These are phyloP conservation scores for Montipora foliosa DNA, from an alignment of 64 coral and sea anemone genomes.

Conservation along the genomic window DNA sequence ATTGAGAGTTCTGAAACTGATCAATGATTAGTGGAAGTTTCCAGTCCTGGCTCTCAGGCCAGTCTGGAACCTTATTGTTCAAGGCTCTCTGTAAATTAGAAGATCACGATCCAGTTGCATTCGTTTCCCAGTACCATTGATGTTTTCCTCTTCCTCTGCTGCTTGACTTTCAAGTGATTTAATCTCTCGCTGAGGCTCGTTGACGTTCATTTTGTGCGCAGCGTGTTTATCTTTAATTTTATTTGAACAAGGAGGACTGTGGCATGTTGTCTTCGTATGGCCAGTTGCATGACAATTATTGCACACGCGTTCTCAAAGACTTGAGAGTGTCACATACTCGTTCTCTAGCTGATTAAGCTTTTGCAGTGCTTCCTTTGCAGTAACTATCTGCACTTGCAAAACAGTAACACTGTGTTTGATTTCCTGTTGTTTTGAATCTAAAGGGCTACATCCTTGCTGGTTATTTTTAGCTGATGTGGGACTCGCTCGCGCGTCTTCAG, in stretches of 20 bases:
- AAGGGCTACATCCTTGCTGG: background rate
- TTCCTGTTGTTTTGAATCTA: slow-evolving; percentile 12
- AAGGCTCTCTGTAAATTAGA: too few species aligned
- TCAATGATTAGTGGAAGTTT: too few species aligned
- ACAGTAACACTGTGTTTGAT: slow-evolving; percentile 7
- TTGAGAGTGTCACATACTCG: background rate
- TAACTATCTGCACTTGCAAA: background rate
- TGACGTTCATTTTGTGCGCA: too few species aligned
- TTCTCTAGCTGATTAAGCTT: too few species aligned
- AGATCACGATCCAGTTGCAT: background rate
- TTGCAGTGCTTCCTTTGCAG: too few species aligned
- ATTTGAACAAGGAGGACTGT: background rate
- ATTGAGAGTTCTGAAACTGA: too few species aligned
- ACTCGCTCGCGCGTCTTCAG: too few species aligned
- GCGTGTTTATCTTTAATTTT: slow-evolving; percentile 6
- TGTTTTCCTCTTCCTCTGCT: too few species aligned
- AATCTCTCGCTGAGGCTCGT: too few species aligned
- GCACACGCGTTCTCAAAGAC: background rate
- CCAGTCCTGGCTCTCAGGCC: too few species aligned
- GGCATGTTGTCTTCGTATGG: background rate
- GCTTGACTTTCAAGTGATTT: background rate
- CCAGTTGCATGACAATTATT: slow-evolving; percentile 6
- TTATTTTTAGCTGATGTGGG: too few species aligned
- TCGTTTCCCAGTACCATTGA: background rate
- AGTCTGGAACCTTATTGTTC: too few species aligned